Percentiles rank a stretch among this genome's conserved stretches.
Evolutionary conservation across 2,888 invertebrate species (phyloP).

Genomic region (Lasioglossum malachurum): DNA sequence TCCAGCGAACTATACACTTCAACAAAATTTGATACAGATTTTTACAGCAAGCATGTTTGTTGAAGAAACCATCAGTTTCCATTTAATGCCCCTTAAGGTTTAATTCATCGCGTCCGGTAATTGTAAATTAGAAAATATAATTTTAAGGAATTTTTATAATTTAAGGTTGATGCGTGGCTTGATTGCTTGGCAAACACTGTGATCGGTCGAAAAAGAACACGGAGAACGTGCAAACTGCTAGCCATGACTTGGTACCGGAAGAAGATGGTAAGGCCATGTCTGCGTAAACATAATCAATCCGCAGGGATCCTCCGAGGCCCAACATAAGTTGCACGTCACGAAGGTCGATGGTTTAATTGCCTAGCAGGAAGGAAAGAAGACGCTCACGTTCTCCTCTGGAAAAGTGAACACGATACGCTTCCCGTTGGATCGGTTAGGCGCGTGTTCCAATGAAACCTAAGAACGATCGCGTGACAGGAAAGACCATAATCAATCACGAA

Average conservation of each 20-base stretch:
- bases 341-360: constrained; percentile 60
- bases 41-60: neutral
- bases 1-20: no score
- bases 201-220: neutral
- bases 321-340: constrained; percentile 36
- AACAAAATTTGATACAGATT: no score
- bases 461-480: constrained; percentile 24
- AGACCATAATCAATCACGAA: constrained; percentile 44
- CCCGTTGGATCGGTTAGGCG: constrained; percentile 6
- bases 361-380: constrained; percentile 36
- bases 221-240: neutral
- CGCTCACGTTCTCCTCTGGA: constrained; percentile 40
- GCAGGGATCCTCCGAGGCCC: neutral
- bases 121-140: neutral
- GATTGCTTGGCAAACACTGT: neutral
- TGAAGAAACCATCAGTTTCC: neutral
- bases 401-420: constrained; percentile 33
- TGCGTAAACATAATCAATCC: neutral
- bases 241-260: neutral
- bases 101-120: no score
- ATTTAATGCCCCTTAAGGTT: neutral
- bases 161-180: no score
- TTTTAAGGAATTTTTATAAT: neutral
- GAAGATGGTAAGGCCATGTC: neutral
- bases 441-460: constrained; percentile 43